These are phyloP conservation scores for Drosophila macrospina DNA, from an alignment of 2,888 invertebrate species.

Conservation along the genomic window DNA sequence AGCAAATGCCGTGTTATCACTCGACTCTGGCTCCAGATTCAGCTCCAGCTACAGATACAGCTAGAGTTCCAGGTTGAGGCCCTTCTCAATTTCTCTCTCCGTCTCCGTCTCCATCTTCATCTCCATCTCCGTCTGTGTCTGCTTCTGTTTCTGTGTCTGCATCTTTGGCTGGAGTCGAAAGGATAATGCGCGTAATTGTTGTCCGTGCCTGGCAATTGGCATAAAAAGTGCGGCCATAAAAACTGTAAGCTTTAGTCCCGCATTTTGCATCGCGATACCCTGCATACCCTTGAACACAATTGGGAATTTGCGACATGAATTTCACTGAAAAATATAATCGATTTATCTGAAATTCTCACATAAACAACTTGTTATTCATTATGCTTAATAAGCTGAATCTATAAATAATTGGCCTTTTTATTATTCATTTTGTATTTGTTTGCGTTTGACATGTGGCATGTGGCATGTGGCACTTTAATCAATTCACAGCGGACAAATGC, in stretches of 20 bases:
- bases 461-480: constrained; percentile 25
- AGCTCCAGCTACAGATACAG: too few species aligned
- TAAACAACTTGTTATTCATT: constrained; percentile 5
- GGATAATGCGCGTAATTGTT: constrained; percentile 78
- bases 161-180: constrained; percentile 54
- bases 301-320: not conserved
- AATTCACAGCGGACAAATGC: constrained; percentile 33
- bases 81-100: not conserved
- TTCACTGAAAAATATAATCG: not conserved
- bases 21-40: constrained; percentile 40
- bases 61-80: not conserved
- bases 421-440: not conserved
- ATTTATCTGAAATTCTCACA: not conserved
- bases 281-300: not conserved
- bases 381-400: not conserved
- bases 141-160: constrained; percentile 1
- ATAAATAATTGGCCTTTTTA: not conserved
- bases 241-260: constrained; percentile 1
- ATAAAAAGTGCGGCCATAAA: constrained; percentile 32
- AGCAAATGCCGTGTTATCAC: constrained; percentile 76
- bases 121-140: not conserved
- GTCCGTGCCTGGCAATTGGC: constrained; percentile 62
- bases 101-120: too few species aligned
- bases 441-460: not conserved
- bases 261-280: not conserved